Percentiles rank a stretch among this genome's conserved stretches.
Evolutionary conservation across 2,888 invertebrate species (phyloP).

Genomic region (Nesidiocoris tenuis): DNA sequence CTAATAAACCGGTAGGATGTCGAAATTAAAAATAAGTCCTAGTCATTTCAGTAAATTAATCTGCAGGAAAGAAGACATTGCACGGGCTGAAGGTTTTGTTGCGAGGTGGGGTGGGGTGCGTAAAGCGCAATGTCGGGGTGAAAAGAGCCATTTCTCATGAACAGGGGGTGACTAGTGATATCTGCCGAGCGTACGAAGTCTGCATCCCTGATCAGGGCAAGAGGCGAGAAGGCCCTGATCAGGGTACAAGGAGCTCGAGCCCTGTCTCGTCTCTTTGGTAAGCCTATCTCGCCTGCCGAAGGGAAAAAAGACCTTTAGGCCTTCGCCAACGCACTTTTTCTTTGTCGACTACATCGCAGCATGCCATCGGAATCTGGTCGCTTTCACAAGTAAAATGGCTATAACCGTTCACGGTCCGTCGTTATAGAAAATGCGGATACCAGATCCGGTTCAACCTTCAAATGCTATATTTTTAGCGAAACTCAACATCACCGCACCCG

Average conservation of each 20-base stretch:
- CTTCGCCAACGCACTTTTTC: conserved; percentile 11
- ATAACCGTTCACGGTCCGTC: no score
- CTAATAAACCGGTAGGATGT: neutral
- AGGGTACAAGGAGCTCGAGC: conserved; percentile 5
- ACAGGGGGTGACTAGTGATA: conserved; percentile 32
- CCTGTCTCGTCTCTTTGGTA: neutral
- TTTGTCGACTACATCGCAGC: neutral
- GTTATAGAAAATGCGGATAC: no score
- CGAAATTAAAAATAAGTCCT: conserved; percentile 6
- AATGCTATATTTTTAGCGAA: no score
- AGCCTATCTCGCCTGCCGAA: neutral
- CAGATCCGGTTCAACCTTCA: no score
- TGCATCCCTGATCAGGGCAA: conserved; percentile 35
- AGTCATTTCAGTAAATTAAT: conserved; percentile 34
- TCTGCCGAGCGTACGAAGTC: conserved; percentile 35
- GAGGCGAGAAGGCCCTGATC: conserved; percentile 15
- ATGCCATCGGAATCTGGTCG: neutral
- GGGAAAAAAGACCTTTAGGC: conserved; percentile 11
- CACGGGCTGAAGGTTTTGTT: neutral
- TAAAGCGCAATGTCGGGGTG: neutral
- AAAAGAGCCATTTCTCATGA: conserved; percentile 33
- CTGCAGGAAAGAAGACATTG: conserved; percentile 2
- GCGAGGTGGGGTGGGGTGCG: no score
- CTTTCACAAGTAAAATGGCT: neutral
- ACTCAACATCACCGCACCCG: no score